Conservation (phyloP, 1,140 invertebrate species). For the Scaptomyza graminum region DNA sequence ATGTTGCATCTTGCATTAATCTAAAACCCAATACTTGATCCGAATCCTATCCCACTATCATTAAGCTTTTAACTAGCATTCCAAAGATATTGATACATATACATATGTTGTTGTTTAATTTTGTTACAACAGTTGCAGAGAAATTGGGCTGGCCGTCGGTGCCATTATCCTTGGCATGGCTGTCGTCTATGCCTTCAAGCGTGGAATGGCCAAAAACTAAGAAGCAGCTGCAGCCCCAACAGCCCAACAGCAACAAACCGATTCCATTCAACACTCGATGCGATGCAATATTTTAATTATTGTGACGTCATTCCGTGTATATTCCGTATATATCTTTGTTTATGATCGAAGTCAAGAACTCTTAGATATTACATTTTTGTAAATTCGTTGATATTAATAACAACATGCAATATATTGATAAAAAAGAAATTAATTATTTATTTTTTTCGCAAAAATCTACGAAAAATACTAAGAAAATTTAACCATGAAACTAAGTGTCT, state of each 20-base stretch:
- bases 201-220: constrained; percentile 56
- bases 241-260: background rate
- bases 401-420: constrained; percentile 1
- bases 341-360: background rate
- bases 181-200: constrained; percentile 61
- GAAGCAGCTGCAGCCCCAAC: constrained; percentile 9
- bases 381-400: constrained; percentile 22
- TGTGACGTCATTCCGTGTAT: constrained; percentile 50
- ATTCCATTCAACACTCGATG: background rate
- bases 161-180: constrained; percentile 79
- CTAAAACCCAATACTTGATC: background rate
- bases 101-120: constrained; percentile 9
- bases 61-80: too few species aligned
- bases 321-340: background rate
- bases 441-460: too few species aligned
- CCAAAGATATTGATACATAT: constrained; percentile 10
- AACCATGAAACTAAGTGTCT: too few species aligned
- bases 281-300: background rate
- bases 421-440: background rate
- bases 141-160: constrained; percentile 77
- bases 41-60: too few species aligned
- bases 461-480: too few species aligned
- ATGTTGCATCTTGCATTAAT: constrained; percentile 72
- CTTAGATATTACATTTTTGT: constrained; percentile 30
- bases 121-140: constrained; percentile 67